Evolutionary conservation across 2,113 vertebrate genomes (phyloP).

Genomic region (Etheostoma cragini): DNA sequence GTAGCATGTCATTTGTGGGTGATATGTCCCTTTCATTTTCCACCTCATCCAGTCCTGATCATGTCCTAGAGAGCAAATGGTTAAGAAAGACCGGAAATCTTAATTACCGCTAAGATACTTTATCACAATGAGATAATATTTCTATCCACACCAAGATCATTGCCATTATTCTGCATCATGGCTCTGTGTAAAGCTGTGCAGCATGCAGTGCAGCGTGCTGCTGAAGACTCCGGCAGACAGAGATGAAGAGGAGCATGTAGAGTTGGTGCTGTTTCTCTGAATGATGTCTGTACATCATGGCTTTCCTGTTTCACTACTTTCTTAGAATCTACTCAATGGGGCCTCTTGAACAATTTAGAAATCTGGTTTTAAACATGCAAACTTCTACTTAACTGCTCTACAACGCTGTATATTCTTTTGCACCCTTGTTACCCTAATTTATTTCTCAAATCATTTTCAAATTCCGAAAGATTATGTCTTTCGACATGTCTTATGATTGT

Average conservation of each 20-base stretch:
- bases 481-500: too few species aligned
- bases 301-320: background rate
- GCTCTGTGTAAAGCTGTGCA: slow-evolving; percentile 27
- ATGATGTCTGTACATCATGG: background rate
- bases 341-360: too few species aligned
- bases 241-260: slow-evolving; percentile 11
- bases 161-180: slow-evolving; percentile 25
- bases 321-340: too few species aligned
- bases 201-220: background rate
- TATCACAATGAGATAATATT: slow-evolving; percentile 29
- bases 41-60: background rate
- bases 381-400: too few species aligned
- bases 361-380: too few species aligned
- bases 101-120: slow-evolving; percentile 19
- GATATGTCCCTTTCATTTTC: background rate
- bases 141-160: slow-evolving; percentile 11
- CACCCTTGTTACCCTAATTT: too few species aligned
- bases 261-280: background rate
- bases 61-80: background rate
- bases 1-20: background rate
- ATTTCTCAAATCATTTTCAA: too few species aligned
- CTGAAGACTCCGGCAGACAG: background rate
- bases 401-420: too few species aligned
- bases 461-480: too few species aligned
- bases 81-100: background rate